Base-by-base conservation (phyloP, 2,797 vertebrate genomes). In the Parauchenoglanis punctatus region DNA sequence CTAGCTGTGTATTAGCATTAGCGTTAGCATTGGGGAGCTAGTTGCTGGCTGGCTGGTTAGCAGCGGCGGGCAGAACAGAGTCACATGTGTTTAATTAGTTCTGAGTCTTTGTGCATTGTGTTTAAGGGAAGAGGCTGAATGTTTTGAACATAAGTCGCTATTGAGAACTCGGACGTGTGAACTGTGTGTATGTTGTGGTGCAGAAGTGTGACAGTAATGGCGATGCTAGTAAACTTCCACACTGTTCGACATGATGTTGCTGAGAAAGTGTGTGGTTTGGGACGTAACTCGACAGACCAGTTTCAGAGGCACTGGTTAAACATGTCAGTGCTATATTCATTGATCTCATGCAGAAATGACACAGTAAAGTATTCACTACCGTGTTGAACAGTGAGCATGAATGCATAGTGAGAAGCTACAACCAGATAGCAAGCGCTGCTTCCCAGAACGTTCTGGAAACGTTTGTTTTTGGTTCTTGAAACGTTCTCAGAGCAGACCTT, bases 11-110 rank as follows among this genome's bases (percentile, higher is more conserved):
- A 2, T 44, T 85, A 63, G 75, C 44, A 54, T 81, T 81, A 68
- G 77, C 85, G 13, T 68, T 81, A 72, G 76, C 85, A 70, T 58
- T n/a, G 6, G n/a, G 35, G 44, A n/a, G 59, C 28, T 67, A 35
- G 59, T 52, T 52, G 12, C 28, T 44, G 54, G 77, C 4, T 17
- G 17, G 59, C 49, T 81, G 61, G 68, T 28, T 8, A 7, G 28
- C 76, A 80, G 56, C 28, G 15, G 76, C 52, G 17, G 6, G n/a
- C 18, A 40, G 13, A 40, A 5, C 18, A 28, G 23, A 61, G 31
- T 40, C 23, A 3, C 31, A 58, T 23, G 31, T 61, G 58, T 63
- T 44, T 44, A 40, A 18, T n/a, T n/a, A 67, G 61, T 49, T 12
- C 10, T 5, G 25, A 40, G 1, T 31, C 25, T 1, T 4, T 56